Evolutionary conservation across 2,113 vertebrate genomes (phyloP).

Genomic region (western clawed frog (Xenopus tropicalis)): UCB_Xtro_10.0 CM004451.2:76265501-76266000

Average conservation of each 20-base stretch:
- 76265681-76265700: conserved; percentile 73
- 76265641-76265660: conserved; percentile 48
- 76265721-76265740: conserved; percentile 50
- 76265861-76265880: too few species aligned
- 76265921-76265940: too few species aligned
- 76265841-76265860: too few species aligned
- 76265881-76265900: too few species aligned
- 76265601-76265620: conserved; percentile 57
- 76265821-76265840: too few species aligned
- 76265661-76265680: conserved; percentile 67
- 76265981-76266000: too few species aligned
- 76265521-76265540: conserved; percentile 80
- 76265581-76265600: conserved; percentile 65
- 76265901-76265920: too few species aligned
- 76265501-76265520: conserved; percentile 57
- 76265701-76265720: conserved; percentile 51
- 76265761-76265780: conserved; percentile 77
- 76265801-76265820: not conserved
- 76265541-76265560: conserved; percentile 72
- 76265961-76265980: too few species aligned
- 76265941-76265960: too few species aligned
- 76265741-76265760: conserved; percentile 62
- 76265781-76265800: conserved; percentile 60
- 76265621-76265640: conserved; percentile 54
- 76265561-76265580: conserved; percentile 55